Evolutionary conservation across 1,140 invertebrate species (phyloP).

Genomic region (Bombus fervidus): DNA sequence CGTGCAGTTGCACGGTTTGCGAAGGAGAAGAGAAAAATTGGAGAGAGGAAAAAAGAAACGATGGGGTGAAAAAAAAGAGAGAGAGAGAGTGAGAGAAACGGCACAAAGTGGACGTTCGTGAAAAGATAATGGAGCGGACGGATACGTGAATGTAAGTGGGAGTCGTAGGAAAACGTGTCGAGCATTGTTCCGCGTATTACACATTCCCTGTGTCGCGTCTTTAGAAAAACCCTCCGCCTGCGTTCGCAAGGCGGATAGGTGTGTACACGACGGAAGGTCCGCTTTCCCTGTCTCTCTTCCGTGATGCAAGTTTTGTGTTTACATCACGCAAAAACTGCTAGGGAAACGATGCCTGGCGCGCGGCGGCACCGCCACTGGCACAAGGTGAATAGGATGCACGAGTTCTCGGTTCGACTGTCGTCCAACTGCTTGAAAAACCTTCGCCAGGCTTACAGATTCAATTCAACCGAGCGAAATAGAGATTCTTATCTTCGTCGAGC

Average conservation of each 20-base stretch:
- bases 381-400: conserved; percentile 54
- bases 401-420: conserved; percentile 29
- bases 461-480: conserved; percentile 28
- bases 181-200: conserved; percentile 67
- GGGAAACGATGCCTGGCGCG: conserved; percentile 12
- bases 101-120: conserved; percentile 68
- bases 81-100: conserved; percentile 17
- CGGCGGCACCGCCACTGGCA: neutral
- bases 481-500: conserved; percentile 9
- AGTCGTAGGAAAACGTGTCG: conserved; percentile 67
- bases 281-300: conserved; percentile 41
- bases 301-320: conserved; percentile 66
- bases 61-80: neutral
- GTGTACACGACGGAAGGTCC: conserved; percentile 45
- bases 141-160: conserved; percentile 63
- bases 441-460: neutral
- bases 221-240: conserved; percentile 57
- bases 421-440: conserved; percentile 35
- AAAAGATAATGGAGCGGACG: conserved; percentile 66
- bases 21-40: too few species aligned
- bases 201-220: conserved; percentile 67
- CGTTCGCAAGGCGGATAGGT: conserved; percentile 45
- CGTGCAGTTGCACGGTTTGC: neutral
- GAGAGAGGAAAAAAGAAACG: neutral
- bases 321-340: conserved; percentile 57